A percentile compares a stretch with the other conserved stretches of the same genome.
These are phyloP conservation scores for Leptogaster cylindrica DNA, from an alignment of 2,888 invertebrate genomes.

Conservation along the genomic window DNA sequence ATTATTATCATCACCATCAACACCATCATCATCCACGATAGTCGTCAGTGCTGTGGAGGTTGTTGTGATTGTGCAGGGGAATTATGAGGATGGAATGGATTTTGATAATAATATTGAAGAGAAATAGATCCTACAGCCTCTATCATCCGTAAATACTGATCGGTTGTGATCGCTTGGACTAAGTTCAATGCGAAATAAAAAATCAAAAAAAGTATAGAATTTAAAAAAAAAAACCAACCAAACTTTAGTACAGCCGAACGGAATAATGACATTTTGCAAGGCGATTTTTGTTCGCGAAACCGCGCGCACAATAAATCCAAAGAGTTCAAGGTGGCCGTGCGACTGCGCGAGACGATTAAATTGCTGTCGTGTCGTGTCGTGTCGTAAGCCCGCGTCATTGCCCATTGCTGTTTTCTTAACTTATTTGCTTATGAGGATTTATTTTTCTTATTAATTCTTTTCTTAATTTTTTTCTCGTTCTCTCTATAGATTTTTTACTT, in stretches of 20 bases:
- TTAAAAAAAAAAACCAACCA: background rate
- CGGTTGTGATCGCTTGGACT: constrained; percentile 3
- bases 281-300: constrained; percentile 8
- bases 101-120: no score
- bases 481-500: constrained; percentile 1
- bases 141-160: background rate
- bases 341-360: constrained; percentile 34
- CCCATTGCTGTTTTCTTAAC: background rate
- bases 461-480: background rate
- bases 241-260: background rate
- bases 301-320: constrained; percentile 18
- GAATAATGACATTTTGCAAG: constrained; percentile 34
- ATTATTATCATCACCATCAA: no score
- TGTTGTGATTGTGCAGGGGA: no score
- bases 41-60: no score
- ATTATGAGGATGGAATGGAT: no score
- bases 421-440: constrained; percentile 3
- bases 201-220: no score
- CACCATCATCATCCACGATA: no score
- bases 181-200: no score
- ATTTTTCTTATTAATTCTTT: background rate
- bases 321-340: constrained; percentile 28
- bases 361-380: constrained; percentile 15
- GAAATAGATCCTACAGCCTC: no score
- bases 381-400: constrained; percentile 16